Percentiles rank a stretch among this genome's conserved stretches.
Conservation (phyloP, 2,888 invertebrate genomes). For the Tortrix viridana region DNA sequence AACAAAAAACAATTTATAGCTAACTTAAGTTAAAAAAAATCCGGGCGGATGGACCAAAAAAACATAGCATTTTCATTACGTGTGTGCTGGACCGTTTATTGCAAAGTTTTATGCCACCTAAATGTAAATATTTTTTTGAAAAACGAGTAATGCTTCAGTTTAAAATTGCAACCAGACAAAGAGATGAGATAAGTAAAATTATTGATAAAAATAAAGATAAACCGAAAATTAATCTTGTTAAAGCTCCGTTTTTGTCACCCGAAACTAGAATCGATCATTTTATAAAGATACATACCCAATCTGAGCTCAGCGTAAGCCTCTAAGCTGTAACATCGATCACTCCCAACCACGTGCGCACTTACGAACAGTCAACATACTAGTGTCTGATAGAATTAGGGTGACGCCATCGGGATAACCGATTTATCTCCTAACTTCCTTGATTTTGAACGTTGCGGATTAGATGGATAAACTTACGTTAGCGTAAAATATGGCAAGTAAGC, state of each 20-base stretch:
- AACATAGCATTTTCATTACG: too few relatives aligned
- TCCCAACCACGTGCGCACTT: slow-evolving; percentile 25
- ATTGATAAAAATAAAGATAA: too few relatives aligned
- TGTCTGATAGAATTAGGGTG: slow-evolving; percentile 32
- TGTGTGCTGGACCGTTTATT: too few relatives aligned
- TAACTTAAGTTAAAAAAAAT: background rate
- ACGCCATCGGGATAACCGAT: slow-evolving; percentile 27
- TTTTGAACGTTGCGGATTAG: slow-evolving; percentile 15
- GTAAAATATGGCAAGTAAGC: background rate
- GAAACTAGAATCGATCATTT: too few relatives aligned
- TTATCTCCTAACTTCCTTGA: slow-evolving; percentile 26
- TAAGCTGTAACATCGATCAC: slow-evolving; percentile 32
- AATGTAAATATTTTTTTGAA: too few relatives aligned
- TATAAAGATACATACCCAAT: slow-evolving; percentile 15
- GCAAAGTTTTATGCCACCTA: too few relatives aligned
- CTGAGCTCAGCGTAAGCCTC: slow-evolving; percentile 7
- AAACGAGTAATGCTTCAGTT: too few relatives aligned
- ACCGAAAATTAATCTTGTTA: too few relatives aligned
- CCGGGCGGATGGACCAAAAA: too few relatives aligned
- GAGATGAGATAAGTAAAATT: too few relatives aligned
- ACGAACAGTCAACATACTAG: slow-evolving; percentile 30
- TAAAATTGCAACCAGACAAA: too few relatives aligned
- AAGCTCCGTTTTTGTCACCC: too few relatives aligned
- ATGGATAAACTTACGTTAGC: background rate
- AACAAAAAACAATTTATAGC: background rate